phyloP scores from a whole-genome alignment of 2,113 vertebrate genomes.

The Oxyruncus cristatus region DNA sequence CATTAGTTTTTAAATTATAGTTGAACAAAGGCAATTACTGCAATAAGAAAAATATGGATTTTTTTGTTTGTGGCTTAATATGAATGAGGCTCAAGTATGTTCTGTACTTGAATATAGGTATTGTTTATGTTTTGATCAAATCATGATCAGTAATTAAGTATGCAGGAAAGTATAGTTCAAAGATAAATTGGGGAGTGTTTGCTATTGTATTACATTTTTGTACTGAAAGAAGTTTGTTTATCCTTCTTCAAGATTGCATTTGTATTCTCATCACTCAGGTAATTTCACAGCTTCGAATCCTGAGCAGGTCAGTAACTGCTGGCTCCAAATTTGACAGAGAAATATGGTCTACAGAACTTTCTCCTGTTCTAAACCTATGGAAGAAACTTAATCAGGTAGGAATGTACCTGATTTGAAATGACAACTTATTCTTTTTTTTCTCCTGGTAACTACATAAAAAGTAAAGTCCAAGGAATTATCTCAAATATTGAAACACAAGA shows the following conservation, averaged over 20 bases:
- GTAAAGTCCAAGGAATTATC: not conserved
- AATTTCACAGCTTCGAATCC: constrained; percentile 90
- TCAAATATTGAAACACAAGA: not conserved
- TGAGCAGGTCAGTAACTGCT: constrained; percentile 86
- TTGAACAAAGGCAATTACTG: not conserved
- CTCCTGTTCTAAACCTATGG: constrained; percentile 93
- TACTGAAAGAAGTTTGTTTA: not conserved
- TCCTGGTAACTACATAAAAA: not conserved
- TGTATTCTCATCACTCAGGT: constrained; percentile 78
- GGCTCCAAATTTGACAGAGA: constrained; percentile 96
- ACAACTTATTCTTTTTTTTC: not conserved
- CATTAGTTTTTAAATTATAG: constrained; percentile 17
- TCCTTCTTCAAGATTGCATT: not conserved
- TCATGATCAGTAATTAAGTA: not conserved
- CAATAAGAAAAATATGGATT: not conserved
- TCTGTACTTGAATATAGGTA: not conserved
- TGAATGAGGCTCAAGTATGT: not conserved
- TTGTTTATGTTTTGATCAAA: not conserved
- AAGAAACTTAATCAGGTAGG: constrained; percentile 97
- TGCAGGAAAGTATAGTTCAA: not conserved
- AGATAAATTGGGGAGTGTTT: not conserved
- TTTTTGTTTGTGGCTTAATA: not conserved
- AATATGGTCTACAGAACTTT: constrained; percentile 92
- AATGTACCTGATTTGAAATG: not conserved
- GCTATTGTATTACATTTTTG: not conserved